Conservation (phyloP, 2,797 vertebrate genomes). For the Cyclura pinguis region DNA sequence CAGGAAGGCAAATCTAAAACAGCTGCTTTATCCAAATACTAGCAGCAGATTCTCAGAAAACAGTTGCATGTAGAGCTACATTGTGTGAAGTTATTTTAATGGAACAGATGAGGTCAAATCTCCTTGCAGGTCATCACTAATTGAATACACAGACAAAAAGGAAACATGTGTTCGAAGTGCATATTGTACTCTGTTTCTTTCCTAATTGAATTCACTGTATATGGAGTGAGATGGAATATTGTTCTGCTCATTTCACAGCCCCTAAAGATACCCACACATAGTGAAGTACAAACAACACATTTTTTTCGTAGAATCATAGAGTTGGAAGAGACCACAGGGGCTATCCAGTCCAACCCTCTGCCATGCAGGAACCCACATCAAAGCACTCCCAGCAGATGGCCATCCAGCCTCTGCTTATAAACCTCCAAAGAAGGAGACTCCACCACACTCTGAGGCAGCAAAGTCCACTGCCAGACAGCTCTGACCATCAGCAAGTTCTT, state of each 20-base stretch:
- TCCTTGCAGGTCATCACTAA: neutral
- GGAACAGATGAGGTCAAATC: neutral
- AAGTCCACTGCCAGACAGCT: too few relatives aligned
- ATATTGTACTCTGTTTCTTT: neutral
- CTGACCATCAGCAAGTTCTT: too few relatives aligned
- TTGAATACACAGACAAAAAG: slow-evolving; percentile 6
- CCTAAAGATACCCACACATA: neutral
- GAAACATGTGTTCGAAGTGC: neutral
- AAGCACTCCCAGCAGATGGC: too few relatives aligned
- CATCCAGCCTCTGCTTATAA: too few relatives aligned
- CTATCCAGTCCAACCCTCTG: too few relatives aligned
- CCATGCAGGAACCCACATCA: too few relatives aligned
- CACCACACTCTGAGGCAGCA: too few relatives aligned
- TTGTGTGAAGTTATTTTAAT: slow-evolving; percentile 1
- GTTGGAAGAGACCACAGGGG: too few relatives aligned
- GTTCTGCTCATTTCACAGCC: slow-evolving; percentile 9
- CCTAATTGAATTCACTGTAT: neutral
- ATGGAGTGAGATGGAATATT: neutral
- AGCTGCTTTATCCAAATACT: slow-evolving; percentile 30
- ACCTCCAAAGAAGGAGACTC: too few relatives aligned
- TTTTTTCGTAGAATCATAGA: too few relatives aligned
- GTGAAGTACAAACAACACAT: neutral
- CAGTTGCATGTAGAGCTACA: neutral
- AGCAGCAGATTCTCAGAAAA: neutral
- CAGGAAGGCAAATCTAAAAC: slow-evolving; percentile 37